Conservation (phyloP, 1,140 invertebrate species). For the Drosophila chauvacae region DNA sequence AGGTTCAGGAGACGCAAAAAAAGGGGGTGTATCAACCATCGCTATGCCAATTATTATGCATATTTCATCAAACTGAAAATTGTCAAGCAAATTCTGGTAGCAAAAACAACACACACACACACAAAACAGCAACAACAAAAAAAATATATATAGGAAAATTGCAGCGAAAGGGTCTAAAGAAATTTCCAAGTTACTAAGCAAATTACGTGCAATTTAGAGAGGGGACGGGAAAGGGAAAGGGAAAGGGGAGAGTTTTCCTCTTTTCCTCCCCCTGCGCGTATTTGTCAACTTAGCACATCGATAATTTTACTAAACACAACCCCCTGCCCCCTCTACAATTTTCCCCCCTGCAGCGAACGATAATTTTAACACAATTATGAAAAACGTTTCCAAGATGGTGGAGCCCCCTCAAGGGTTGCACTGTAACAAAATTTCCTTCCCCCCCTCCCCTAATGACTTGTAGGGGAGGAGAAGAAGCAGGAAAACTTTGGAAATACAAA, state of each 20-base stretch:
- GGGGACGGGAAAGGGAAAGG: rapidly evolving
- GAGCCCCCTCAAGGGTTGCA: constrained; percentile 5
- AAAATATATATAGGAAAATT: constrained; percentile 8
- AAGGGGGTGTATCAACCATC: background rate
- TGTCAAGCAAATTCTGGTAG: constrained; percentile 39
- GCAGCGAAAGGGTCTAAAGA: constrained; percentile 11
- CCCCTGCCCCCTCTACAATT: background rate
- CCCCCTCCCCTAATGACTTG: constrained; percentile 13
- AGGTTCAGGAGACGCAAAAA: constrained; percentile 2
- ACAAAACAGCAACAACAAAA: background rate
- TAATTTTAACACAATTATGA: constrained; percentile 74
- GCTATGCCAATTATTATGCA: constrained; percentile 73
- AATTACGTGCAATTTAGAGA: constrained; percentile 26
- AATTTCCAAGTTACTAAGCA: constrained; percentile 31
- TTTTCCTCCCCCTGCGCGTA: constrained; percentile 18
- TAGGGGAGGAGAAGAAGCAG: background rate
- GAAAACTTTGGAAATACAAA: constrained; percentile 25
- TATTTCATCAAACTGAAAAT: constrained; percentile 71
- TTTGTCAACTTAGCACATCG: constrained; percentile 81
- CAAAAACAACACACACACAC: background rate
- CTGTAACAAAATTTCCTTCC: background rate
- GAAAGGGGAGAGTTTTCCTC: background rate
- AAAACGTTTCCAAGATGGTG: constrained; percentile 64
- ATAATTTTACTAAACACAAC: constrained; percentile 46
- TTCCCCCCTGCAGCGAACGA: constrained; percentile 27